These are phyloP conservation scores for Monodelphis domestica DNA, from an alignment of 2,797 vertebrate species.

Conservation along the genomic window DNA sequence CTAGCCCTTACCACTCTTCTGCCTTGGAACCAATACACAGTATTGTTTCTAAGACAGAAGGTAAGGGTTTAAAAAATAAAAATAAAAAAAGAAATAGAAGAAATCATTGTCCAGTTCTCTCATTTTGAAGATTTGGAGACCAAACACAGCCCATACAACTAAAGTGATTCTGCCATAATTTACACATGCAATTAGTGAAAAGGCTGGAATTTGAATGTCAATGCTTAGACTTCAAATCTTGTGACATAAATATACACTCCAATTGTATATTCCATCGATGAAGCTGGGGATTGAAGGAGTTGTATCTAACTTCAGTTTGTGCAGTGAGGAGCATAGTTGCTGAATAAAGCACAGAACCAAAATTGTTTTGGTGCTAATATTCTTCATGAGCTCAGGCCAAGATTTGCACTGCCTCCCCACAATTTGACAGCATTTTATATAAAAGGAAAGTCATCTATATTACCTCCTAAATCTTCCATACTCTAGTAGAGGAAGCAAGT, in stretches of 20 bases:
- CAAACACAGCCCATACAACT: not conserved
- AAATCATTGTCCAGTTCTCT: not conserved
- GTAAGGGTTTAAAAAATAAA: too few relatives aligned
- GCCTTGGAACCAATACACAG: too few relatives aligned
- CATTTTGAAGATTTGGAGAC: not conserved
- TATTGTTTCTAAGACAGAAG: too few relatives aligned
- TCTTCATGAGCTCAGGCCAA: not conserved
- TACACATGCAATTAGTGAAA: not conserved
- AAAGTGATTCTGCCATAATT: not conserved
- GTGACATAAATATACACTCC: not conserved
- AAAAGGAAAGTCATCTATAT: not conserved
- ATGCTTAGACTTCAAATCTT: not conserved
- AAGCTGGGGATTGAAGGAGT: conserved; percentile 9
- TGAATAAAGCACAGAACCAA: conserved; percentile 13
- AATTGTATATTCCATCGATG: not conserved
- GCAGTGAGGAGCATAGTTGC: not conserved
- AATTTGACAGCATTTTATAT: not conserved
- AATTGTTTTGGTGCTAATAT: not conserved
- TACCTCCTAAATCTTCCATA: not conserved
- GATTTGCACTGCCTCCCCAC: not conserved
- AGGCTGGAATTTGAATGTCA: not conserved
- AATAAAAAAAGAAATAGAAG: too few relatives aligned
- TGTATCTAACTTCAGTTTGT: not conserved
- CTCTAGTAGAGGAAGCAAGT: not conserved
- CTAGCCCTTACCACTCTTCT: too few relatives aligned